Evolutionary conservation across 2,797 vertebrate species (phyloP).

Genomic region (Pitangus sulphuratus): DNA sequence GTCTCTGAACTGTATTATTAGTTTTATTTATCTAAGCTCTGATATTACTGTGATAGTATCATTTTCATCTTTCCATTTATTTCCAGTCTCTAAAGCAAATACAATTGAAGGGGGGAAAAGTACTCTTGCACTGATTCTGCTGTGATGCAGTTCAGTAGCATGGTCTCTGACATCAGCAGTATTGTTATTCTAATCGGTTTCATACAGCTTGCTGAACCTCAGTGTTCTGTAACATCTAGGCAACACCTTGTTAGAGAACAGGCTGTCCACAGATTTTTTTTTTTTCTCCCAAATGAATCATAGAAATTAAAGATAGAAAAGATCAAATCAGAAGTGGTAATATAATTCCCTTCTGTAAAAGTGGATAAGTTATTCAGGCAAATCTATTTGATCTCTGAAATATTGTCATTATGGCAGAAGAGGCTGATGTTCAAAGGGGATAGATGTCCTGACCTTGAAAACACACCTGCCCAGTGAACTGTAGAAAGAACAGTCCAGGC

Average conservation of each 20-base stretch:
- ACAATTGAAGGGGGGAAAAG: background rate
- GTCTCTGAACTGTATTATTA: background rate
- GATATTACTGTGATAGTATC: background rate
- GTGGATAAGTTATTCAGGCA: constrained; percentile 44
- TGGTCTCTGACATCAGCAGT: constrained; percentile 43
- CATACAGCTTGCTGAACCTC: constrained; percentile 3
- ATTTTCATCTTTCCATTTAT: background rate
- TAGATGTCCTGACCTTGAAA: background rate
- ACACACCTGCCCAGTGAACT: background rate
- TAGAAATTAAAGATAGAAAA: constrained; percentile 29
- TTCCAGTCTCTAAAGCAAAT: background rate
- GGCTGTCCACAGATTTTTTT: background rate
- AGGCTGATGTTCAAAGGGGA: background rate
- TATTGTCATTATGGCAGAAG: background rate
- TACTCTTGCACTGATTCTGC: background rate
- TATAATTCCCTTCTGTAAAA: constrained; percentile 54
- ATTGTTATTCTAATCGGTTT: constrained; percentile 17
- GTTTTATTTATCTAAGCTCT: background rate
- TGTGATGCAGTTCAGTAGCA: background rate
- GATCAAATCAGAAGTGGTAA: constrained; percentile 27
- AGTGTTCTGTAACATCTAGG: constrained; percentile 25
- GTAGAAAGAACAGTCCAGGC: background rate
- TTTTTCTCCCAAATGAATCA: constrained; percentile 24
- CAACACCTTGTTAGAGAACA: constrained; percentile 17
- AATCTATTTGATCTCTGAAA: constrained; percentile 39